Percentiles rank a stretch among this genome's conserved stretches.
Evolutionary conservation across 2,797 vertebrate genomes (phyloP).

Genomic region (Perodicticus potto): DNA sequence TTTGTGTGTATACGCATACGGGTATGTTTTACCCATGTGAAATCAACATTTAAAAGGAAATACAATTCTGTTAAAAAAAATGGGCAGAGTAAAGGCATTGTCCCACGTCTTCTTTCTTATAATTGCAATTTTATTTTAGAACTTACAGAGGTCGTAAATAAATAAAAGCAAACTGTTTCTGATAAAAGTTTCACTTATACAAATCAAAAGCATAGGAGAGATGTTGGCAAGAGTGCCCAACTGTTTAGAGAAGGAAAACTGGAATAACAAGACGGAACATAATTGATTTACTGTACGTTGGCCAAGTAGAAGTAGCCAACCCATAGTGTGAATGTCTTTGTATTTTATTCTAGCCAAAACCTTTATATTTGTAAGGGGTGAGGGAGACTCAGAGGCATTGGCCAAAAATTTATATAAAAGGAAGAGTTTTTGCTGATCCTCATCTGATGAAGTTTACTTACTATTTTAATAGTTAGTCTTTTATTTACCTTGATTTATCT

Average conservation of each 20-base stretch:
- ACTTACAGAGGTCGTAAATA: slow-evolving; percentile 40
- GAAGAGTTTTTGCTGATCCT: neutral
- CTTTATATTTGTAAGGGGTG: neutral
- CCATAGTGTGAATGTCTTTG: neutral
- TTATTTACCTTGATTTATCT: slow-evolving; percentile 60
- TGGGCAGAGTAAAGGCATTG: slow-evolving; percentile 33
- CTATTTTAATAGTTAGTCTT: slow-evolving; percentile 55
- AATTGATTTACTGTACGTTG: slow-evolving; percentile 30
- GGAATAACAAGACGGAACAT: slow-evolving; percentile 17
- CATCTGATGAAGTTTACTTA: slow-evolving; percentile 26
- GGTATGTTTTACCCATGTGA: neutral
- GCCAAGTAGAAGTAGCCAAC: neutral
- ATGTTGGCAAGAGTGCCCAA: slow-evolving; percentile 31
- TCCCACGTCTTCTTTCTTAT: neutral
- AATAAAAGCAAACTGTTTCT: slow-evolving; percentile 44
- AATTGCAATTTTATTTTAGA: slow-evolving; percentile 57
- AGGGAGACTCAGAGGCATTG: neutral
- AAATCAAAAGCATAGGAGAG: slow-evolving; percentile 38
- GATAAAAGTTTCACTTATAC: slow-evolving; percentile 53
- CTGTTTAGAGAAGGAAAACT: slow-evolving; percentile 24
- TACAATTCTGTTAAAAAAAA: neutral
- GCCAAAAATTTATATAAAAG: neutral
- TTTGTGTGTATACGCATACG: neutral
- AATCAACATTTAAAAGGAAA: slow-evolving; percentile 58
- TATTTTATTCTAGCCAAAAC: slow-evolving; percentile 33